Evolutionary conservation across 2,797 vertebrate species (phyloP).

Genomic region (Notolabrus celidotus): DNA sequence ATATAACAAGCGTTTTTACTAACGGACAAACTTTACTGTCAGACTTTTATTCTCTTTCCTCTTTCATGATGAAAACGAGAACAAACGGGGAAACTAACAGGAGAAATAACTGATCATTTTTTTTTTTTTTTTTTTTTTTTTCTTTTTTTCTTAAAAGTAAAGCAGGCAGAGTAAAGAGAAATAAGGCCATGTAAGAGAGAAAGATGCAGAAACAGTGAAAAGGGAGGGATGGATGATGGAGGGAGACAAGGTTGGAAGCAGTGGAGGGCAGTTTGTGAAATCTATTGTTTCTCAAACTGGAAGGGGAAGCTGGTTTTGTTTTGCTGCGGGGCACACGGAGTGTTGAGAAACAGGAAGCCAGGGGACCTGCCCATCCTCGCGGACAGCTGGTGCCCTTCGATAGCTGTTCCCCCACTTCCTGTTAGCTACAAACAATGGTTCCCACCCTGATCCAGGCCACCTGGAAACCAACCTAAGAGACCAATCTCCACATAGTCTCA

Average conservation of each 20-base stretch:
- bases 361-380: constrained; percentile 79
- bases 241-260: constrained; percentile 24
- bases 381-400: constrained; percentile 82
- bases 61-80: no score
- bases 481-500: constrained; percentile 2
- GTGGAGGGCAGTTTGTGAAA: constrained; percentile 50
- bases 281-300: constrained; percentile 76
- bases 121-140: no score
- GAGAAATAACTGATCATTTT: no score
- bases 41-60: no score
- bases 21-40: no score
- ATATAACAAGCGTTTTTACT: no score
- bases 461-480: constrained; percentile 41
- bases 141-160: no score
- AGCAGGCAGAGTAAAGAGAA: background rate
- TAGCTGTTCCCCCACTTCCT: constrained; percentile 79
- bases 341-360: constrained; percentile 80
- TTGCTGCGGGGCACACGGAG: constrained; percentile 62
- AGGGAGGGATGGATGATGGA: constrained; percentile 13
- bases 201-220: constrained; percentile 25
- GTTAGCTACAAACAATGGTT: constrained; percentile 65
- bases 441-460: constrained; percentile 69
- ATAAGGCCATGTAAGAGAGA: background rate
- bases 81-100: no score
- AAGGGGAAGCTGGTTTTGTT: constrained; percentile 77